These are phyloP conservation scores for Setipinna tenuifilis DNA, from an alignment of 2,797 vertebrate species.

Conservation along the genomic window DNA sequence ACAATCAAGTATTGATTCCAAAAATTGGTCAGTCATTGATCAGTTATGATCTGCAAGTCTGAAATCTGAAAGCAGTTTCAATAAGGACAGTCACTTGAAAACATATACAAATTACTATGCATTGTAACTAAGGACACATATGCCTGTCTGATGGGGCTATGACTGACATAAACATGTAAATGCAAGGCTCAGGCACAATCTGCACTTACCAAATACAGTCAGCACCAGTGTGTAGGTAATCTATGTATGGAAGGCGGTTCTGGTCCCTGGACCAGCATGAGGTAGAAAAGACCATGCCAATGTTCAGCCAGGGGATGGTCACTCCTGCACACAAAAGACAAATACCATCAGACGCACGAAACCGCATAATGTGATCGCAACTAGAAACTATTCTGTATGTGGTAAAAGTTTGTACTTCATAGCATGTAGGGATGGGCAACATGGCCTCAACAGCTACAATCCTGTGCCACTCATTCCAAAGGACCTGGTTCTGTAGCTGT, in stretches of 20 bases:
- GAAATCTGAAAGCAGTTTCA: too few species aligned
- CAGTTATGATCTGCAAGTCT: too few species aligned
- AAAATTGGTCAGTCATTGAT: not conserved
- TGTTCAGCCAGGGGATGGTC: conserved; percentile 99
- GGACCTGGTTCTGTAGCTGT: too few species aligned
- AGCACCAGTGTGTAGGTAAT: conserved; percentile 99
- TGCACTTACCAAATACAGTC: conserved; percentile 97
- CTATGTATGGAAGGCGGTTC: conserved; percentile 99
- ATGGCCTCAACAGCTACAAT: too few species aligned
- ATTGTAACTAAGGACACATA: too few species aligned
- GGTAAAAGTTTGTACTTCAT: too few species aligned
- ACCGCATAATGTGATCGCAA: not conserved
- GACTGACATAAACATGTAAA: too few species aligned
- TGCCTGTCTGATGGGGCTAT: too few species aligned
- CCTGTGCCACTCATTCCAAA: too few species aligned
- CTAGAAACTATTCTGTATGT: not conserved
- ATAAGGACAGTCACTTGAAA: too few species aligned
- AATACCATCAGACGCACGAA: not conserved
- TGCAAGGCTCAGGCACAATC: not conserved
- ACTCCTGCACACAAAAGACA: conserved; percentile 79
- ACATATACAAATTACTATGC: too few species aligned
- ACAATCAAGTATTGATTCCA: not conserved
- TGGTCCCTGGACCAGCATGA: conserved; percentile 99
- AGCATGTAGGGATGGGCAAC: too few species aligned
- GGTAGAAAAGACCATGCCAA: conserved; percentile 99